These are phyloP conservation scores for Spodoptera frugiperda DNA, from an alignment of 1,140 invertebrate species.

Conservation along the genomic window DNA sequence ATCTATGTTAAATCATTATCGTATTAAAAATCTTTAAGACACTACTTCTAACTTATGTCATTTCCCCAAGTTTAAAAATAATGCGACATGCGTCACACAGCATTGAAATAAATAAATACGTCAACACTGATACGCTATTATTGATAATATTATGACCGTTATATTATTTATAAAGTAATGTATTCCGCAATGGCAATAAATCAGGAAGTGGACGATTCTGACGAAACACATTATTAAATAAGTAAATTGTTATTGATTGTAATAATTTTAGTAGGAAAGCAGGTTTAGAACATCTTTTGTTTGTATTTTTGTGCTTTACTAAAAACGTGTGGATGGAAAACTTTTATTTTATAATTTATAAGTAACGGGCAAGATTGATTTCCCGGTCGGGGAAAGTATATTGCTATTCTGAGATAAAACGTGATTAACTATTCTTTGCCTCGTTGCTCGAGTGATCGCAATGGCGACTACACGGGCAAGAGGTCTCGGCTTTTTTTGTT, in stretches of 20 bases:
- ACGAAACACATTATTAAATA: slow-evolving; percentile 2
- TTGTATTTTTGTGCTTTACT: too few relatives aligned
- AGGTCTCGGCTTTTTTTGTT: too few relatives aligned
- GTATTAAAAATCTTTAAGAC: too few relatives aligned
- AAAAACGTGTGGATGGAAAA: too few relatives aligned
- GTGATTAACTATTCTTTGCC: too few relatives aligned
- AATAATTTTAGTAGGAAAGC: neutral
- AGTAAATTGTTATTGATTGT: neutral
- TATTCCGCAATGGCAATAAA: slow-evolving; percentile 5
- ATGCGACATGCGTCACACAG: neutral
- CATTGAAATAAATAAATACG: neutral
- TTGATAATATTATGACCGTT: neutral
- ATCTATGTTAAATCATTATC: neutral
- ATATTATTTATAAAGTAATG: neutral
- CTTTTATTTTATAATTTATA: too few relatives aligned
- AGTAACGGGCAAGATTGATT: too few relatives aligned
- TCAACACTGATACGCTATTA: slow-evolving; percentile 4
- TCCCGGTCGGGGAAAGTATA: too few relatives aligned
- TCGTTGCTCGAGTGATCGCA: too few relatives aligned
- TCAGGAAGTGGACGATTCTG: slow-evolving; percentile 19
- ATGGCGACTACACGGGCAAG: too few relatives aligned
- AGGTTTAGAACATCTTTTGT: neutral
- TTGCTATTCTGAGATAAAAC: too few relatives aligned
- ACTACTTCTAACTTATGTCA: neutral
- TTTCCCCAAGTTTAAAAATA: neutral